Conservation (phyloP, 2,797 vertebrate species). For the Crenichthys baileyi region DNA sequence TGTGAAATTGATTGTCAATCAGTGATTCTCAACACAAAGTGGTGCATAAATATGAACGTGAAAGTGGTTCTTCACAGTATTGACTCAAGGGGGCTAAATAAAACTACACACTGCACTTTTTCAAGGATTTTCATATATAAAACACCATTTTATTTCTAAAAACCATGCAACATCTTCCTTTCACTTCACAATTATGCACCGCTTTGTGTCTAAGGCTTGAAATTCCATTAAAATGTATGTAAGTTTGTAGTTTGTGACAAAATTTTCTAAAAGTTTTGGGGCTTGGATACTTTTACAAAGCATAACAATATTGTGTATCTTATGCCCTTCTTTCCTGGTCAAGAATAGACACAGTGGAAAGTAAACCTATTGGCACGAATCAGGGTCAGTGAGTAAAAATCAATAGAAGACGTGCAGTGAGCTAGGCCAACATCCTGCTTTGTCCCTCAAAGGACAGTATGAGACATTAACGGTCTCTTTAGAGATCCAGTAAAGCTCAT, state of each 20-base stretch:
- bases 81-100: not conserved
- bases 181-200: not conserved
- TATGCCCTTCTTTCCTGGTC: not conserved
- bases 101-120: not conserved
- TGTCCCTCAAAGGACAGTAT: slow-evolving; percentile 13
- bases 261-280: not conserved
- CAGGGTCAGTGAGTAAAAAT: slow-evolving; percentile 33
- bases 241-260: not conserved
- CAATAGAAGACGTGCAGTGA: slow-evolving; percentile 23
- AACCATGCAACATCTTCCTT: not conserved
- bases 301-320: not conserved
- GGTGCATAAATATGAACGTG: not conserved
- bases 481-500: not conserved
- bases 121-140: not conserved
- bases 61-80: not conserved
- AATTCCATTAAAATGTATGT: not conserved
- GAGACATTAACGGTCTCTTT: slow-evolving; percentile 3
- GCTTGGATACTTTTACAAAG: not conserved
- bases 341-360: slow-evolving; percentile 8
- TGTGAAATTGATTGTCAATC: too few species aligned
- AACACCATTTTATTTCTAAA: not conserved
- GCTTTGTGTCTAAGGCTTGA: not conserved
- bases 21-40: not conserved
- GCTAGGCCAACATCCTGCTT: slow-evolving; percentile 7
- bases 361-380: not conserved